Conservation (phyloP, 2,113 vertebrate species). For the Brienomyrus longianalis region DNA sequence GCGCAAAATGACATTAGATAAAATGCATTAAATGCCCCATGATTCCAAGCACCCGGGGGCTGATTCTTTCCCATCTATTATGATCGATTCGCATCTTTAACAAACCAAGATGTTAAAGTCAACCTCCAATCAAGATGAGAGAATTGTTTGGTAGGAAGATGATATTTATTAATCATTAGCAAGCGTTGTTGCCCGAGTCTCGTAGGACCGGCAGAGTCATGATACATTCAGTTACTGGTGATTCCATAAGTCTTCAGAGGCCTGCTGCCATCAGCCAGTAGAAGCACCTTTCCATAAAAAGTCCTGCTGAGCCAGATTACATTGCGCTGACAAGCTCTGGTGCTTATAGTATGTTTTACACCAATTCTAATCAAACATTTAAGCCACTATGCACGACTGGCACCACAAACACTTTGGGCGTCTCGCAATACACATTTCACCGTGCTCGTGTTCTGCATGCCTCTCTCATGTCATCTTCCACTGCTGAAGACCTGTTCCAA, state of each 20-base stretch:
- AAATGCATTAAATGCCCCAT: background rate
- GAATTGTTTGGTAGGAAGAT: background rate
- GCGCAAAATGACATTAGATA: background rate
- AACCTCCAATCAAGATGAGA: background rate
- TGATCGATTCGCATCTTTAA: background rate
- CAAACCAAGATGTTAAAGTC: background rate
- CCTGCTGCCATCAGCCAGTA: background rate
- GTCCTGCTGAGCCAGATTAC: background rate
- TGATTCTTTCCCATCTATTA: background rate
- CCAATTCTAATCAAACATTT: background rate
- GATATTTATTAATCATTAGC: slow-evolving; percentile 11
- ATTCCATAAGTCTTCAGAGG: background rate
- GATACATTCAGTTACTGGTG: slow-evolving; percentile 5
- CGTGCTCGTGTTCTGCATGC: background rate
- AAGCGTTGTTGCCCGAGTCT: background rate
- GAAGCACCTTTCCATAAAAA: background rate
- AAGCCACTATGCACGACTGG: background rate
- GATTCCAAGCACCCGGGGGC: background rate
- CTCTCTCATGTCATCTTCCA: background rate
- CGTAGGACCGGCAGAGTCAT: background rate
- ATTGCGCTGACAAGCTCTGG: background rate
- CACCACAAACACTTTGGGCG: background rate
- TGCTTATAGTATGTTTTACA: background rate
- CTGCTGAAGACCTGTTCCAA: background rate
- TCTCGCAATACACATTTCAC: background rate